Percentiles rank a stretch among this genome's conserved stretches.
These are phyloP conservation scores for Brachionus paranguensis DNA, from an alignment of 1,140 invertebrate genomes.

Conservation along the genomic window DNA sequence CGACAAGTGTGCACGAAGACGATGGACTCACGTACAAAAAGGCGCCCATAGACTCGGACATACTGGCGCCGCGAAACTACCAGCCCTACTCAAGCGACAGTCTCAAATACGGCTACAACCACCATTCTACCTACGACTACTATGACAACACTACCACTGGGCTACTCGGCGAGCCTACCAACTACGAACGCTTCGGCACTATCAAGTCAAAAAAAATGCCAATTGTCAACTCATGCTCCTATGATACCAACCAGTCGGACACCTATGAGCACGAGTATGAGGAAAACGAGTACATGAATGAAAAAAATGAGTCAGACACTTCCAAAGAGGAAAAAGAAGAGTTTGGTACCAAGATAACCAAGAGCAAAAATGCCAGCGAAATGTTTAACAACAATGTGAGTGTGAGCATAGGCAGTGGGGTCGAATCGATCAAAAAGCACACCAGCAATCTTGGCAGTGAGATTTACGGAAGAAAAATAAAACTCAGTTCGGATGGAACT, in stretches of 20 bases:
- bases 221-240: not conserved
- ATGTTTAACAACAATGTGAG: conserved; percentile 36
- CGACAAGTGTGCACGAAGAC: not conserved
- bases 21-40: conserved; percentile 28
- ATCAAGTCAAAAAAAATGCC: conserved; percentile 7
- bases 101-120: conserved; percentile 9
- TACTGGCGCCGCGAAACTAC: not conserved
- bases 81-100: not conserved
- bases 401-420: conserved; percentile 31
- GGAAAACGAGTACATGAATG: conserved; percentile 13
- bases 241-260: not conserved
- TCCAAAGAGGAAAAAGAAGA: conserved; percentile 21
- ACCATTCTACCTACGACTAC: not conserved
- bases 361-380: conserved; percentile 20
- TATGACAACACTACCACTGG: conserved; percentile 16
- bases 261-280: not conserved
- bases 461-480: not conserved
- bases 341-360: not conserved
- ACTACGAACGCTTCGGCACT: not conserved
- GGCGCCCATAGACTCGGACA: conserved; percentile 12
- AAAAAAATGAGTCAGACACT: not conserved
- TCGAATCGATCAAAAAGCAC: conserved; percentile 26
- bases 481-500: not conserved
- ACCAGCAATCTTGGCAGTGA: not conserved
- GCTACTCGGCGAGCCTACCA: not conserved